These are phyloP conservation scores for Lamellibrachia columna DNA, from an alignment of 2,888 invertebrate genomes.

Conservation along the genomic window DNA sequence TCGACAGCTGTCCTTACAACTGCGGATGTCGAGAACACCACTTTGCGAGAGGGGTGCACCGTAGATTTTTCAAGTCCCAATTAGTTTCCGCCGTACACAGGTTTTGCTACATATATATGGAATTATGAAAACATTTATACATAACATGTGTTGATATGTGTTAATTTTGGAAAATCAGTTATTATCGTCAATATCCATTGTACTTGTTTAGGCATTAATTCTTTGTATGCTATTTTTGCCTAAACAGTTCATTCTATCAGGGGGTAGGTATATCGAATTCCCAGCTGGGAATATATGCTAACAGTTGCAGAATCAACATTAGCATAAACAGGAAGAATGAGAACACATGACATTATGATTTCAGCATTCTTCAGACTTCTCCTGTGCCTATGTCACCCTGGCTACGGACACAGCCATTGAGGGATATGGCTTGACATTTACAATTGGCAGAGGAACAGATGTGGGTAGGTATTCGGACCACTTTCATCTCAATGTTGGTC, in stretches of 20 bases:
- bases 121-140: no score
- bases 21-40: no score
- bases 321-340: background rate
- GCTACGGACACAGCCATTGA: constrained; percentile 70
- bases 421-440: constrained; percentile 88
- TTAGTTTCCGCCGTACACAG: no score
- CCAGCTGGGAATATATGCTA: background rate
- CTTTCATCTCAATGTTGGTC: background rate
- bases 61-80: no score
- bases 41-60: no score
- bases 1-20: no score
- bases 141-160: no score
- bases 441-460: constrained; percentile 88
- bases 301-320: background rate
- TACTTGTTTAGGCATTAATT: no score
- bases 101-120: no score
- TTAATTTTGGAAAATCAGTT: background rate
- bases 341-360: background rate
- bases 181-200: no score
- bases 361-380: constrained; percentile 84
- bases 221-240: no score
- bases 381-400: constrained; percentile 89
- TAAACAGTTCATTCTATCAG: background rate
- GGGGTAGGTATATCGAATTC: background rate
- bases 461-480: constrained; percentile 69